phyloP scores from a whole-genome alignment of 2,113 vertebrate genomes.

The Notechis scutatus region DNA sequence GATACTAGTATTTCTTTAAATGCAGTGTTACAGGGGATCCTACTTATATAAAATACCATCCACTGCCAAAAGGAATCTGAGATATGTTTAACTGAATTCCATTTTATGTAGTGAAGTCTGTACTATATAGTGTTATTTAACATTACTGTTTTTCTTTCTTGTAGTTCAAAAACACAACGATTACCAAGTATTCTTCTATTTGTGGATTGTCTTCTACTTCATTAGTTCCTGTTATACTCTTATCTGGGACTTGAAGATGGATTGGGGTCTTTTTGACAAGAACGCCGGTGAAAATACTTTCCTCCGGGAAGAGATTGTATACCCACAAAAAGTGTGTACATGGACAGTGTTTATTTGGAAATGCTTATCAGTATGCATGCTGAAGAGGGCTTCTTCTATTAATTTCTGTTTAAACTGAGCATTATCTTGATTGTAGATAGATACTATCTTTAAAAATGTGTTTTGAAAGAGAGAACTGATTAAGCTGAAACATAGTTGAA shows the following conservation, averaged over 20 bases:
- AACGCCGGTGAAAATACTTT: slow-evolving; percentile 97
- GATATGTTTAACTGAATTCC: neutral
- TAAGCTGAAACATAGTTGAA: neutral
- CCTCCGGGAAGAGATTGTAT: slow-evolving; percentile 96
- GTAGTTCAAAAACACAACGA: slow-evolving; percentile 85
- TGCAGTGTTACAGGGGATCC: neutral
- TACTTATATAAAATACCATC: neutral
- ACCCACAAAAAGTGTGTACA: slow-evolving; percentile 91
- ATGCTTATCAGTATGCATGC: neutral
- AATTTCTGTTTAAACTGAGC: neutral
- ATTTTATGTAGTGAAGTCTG: neutral
- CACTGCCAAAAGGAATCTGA: neutral
- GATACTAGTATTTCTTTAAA: neutral
- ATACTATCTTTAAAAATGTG: neutral
- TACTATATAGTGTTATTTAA: neutral
- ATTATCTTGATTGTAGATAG: neutral
- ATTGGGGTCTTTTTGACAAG: slow-evolving; percentile 97
- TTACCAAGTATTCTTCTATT: slow-evolving; percentile 89
- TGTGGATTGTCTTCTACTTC: slow-evolving; percentile 87
- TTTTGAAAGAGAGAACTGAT: neutral
- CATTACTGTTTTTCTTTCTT: slow-evolving; percentile 45
- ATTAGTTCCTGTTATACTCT: slow-evolving; percentile 96
- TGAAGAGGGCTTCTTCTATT: neutral
- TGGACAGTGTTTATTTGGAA: neutral
- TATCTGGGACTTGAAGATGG: slow-evolving; percentile 99